A percentile compares a stretch with the other conserved stretches of the same genome.
These are phyloP conservation scores for Eupithecia abbreviata DNA, from an alignment of 2,888 invertebrate genomes.

Conservation along the genomic window DNA sequence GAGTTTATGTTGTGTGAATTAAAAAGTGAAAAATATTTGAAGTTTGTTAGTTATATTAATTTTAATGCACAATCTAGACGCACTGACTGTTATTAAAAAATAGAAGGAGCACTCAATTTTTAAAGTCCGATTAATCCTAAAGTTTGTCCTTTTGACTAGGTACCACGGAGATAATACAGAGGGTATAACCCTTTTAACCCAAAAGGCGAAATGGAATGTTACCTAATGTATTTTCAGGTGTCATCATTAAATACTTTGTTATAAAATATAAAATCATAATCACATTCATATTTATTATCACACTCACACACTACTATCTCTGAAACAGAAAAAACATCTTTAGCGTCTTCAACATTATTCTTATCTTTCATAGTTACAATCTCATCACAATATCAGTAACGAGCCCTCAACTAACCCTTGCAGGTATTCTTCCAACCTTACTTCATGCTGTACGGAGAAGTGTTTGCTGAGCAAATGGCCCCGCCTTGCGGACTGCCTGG, in stretches of 20 bases:
- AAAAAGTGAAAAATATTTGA: no score
- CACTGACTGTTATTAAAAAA: not conserved
- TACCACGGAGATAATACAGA: no score
- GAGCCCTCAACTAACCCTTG: constrained; percentile 59
- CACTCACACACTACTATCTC: not conserved
- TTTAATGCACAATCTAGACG: no score
- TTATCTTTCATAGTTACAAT: not conserved
- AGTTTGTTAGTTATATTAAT: no score
- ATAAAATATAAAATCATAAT: not conserved
- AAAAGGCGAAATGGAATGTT: not conserved
- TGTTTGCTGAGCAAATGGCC: constrained; percentile 98
- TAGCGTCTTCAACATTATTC: not conserved
- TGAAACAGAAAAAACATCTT: not conserved
- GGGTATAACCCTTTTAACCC: no score
- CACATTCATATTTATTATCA: not conserved
- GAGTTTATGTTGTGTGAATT: not conserved
- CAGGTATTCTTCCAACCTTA: constrained; percentile 98
- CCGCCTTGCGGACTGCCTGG: constrained; percentile 93
- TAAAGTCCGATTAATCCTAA: no score
- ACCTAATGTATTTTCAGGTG: not conserved
- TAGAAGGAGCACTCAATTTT: not conserved
- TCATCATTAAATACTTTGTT: not conserved
- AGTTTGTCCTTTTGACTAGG: no score
- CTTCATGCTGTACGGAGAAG: constrained; percentile 99
- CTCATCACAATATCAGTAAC: not conserved